phyloP scores from a whole-genome alignment of 2,797 vertebrate species.

The Sebastiscus albofasciatus region DNA sequence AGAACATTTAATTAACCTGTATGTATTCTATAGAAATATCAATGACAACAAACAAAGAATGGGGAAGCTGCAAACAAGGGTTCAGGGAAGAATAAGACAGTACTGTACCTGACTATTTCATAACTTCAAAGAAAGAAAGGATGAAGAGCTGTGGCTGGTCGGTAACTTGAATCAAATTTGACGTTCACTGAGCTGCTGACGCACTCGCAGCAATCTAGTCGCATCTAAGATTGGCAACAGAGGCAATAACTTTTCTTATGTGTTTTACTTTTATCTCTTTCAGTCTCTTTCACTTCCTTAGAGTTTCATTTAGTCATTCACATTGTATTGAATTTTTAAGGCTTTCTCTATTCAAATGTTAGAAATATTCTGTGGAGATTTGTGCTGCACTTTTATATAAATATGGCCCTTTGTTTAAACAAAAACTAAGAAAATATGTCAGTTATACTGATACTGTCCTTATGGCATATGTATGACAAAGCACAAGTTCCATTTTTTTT shows the following conservation, averaged over 20 bases:
- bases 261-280: background rate
- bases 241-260: background rate
- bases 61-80: background rate
- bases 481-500: background rate
- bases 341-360: background rate
- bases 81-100: background rate
- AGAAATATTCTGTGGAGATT: background rate
- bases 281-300: background rate
- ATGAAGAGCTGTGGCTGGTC: background rate
- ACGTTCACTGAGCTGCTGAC: background rate
- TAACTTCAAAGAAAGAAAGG: background rate
- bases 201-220: background rate
- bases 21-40: background rate
- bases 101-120: background rate
- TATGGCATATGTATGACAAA: background rate
- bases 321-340: background rate
- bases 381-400: background rate
- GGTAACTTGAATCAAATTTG: background rate
- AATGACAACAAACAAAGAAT: background rate
- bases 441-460: background rate
- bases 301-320: background rate
- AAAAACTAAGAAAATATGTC: background rate
- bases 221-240: background rate
- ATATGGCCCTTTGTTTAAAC: background rate
- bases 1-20: constrained; percentile 10